These are phyloP conservation scores for Notarius quadriscutis DNA, from an alignment of 2,113 vertebrate species.

Conservation along the genomic window DNA sequence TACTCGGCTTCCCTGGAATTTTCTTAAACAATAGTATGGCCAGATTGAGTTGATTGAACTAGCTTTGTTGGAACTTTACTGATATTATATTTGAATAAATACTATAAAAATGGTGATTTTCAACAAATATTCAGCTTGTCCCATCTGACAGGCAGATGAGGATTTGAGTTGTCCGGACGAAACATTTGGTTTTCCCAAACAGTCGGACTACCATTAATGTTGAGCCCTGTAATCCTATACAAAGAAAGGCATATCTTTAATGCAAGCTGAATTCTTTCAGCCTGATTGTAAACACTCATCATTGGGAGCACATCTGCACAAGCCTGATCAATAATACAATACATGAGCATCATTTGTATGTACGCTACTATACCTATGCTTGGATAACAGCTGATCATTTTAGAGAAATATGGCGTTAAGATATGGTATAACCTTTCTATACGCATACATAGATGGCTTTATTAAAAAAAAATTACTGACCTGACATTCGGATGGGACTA, in stretches of 20 bases:
- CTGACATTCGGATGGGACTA: not conserved
- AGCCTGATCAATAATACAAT: not conserved
- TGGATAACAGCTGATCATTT: not conserved
- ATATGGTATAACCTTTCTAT: not conserved
- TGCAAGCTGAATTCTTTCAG: not conserved
- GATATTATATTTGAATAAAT: too few relatives aligned
- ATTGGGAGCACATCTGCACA: not conserved
- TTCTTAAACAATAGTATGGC: too few relatives aligned
- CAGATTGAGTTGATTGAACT: too few relatives aligned
- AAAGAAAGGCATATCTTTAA: not conserved
- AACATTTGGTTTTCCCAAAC: too few relatives aligned
- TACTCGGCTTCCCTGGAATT: too few relatives aligned
- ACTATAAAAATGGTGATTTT: too few relatives aligned
- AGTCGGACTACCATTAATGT: too few relatives aligned
- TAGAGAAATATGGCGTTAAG: not conserved
- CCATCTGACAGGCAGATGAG: too few relatives aligned
- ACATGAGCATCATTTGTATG: not conserved
- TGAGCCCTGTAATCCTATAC: too few relatives aligned
- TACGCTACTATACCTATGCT: not conserved
- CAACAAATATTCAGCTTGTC: too few relatives aligned
- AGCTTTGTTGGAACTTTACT: too few relatives aligned
- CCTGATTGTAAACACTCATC: not conserved
- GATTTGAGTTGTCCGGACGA: too few relatives aligned
- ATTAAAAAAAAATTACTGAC: not conserved
- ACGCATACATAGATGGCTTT: not conserved